Percentiles rank a stretch among this genome's conserved stretches.
phyloP scores from a whole-genome alignment of 2,888 invertebrate genomes.

The Agonopterix alstromeriana region DNA sequence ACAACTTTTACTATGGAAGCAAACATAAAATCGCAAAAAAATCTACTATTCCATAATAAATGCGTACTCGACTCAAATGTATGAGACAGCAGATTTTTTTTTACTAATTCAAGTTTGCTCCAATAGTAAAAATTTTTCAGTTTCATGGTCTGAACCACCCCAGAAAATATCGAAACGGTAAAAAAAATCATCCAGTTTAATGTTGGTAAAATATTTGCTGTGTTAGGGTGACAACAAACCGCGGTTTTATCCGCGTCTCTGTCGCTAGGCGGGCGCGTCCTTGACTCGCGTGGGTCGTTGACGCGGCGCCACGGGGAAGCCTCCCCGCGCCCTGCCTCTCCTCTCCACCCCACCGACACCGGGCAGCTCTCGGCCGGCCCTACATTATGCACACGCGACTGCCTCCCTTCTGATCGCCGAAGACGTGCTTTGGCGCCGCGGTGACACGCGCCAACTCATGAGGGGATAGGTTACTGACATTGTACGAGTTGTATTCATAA shows the following conservation, averaged over 20 bases:
- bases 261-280: constrained; percentile 46
- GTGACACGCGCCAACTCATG: constrained; percentile 29
- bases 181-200: too few species aligned
- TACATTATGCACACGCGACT: constrained; percentile 49
- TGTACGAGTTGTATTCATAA: not conserved
- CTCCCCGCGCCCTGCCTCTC: too few species aligned
- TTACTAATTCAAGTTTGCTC: too few species aligned
- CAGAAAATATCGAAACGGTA: too few species aligned
- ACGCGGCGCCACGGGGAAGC: constrained; percentile 27
- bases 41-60: too few species aligned
- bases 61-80: too few species aligned
- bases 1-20: too few species aligned
- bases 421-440: constrained; percentile 29
- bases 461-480: not conserved
- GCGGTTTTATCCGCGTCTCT: constrained; percentile 14
- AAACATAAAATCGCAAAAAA: too few species aligned
- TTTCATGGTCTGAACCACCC: too few species aligned
- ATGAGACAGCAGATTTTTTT: too few species aligned
- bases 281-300: constrained; percentile 61
- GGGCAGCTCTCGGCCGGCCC: constrained; percentile 9
- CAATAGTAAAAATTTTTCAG: too few species aligned
- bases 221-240: constrained; percentile 5
- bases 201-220: not conserved
- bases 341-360: not conserved
- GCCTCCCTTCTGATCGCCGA: constrained; percentile 39